Evolutionary conservation across 2,888 invertebrate genomes (phyloP).

Genomic region (Nomada goodeniana): DNA sequence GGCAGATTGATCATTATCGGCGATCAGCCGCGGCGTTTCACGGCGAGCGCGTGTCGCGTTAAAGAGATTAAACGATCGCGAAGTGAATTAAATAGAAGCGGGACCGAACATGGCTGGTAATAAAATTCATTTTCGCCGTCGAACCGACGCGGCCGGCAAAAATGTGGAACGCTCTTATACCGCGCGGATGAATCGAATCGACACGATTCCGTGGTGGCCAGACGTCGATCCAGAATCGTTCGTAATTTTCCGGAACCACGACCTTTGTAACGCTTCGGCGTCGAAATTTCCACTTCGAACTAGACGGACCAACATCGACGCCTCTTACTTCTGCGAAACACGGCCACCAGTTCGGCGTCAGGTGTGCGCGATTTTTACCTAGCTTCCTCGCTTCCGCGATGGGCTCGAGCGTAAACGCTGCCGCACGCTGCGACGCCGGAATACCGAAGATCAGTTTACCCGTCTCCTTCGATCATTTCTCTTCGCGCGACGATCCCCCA

Average conservation of each 20-base stretch:
- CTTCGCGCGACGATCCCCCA: conserved; percentile 1
- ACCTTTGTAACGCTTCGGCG: no score
- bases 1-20: no score
- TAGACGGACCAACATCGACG: no score
- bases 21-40: conserved; percentile 11
- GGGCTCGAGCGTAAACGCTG: conserved; percentile 59
- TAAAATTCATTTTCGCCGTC: conserved; percentile 54
- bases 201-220: no score
- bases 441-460: conserved; percentile 67
- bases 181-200: not conserved
- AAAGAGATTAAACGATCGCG: conserved; percentile 36
- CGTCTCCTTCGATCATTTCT: conserved; percentile 29
- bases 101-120: conserved; percentile 56
- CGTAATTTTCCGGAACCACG: no score
- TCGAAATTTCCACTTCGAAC: no score
- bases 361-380: not conserved
- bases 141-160: conserved; percentile 1
- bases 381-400: conserved; percentile 66
- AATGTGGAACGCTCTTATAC: not conserved
- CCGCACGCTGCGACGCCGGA: conserved; percentile 48
- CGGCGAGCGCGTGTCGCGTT: not conserved
- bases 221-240: no score
- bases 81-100: conserved; percentile 42
- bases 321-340: not conserved
- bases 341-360: conserved; percentile 9